Percentiles rank a stretch among this genome's conserved stretches.
Conservation (phyloP, 2,888 invertebrate species). For the Zhengitettix transpicula region DNA sequence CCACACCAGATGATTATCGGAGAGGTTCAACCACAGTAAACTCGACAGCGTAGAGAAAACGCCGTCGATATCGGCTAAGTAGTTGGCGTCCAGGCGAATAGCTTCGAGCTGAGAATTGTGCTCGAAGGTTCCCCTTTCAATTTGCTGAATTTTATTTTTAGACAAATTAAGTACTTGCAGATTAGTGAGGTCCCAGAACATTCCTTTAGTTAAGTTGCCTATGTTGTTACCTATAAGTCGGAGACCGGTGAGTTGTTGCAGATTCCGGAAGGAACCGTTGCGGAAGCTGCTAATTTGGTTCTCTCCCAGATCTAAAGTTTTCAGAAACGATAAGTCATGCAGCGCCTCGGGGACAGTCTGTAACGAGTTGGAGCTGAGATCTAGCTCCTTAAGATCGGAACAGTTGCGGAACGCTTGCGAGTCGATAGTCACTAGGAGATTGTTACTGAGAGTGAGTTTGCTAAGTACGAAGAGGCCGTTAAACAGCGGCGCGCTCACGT, state of each 20-base stretch:
- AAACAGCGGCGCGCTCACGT: constrained; percentile 63
- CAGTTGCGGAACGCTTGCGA: constrained; percentile 72
- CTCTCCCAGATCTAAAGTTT: constrained; percentile 80
- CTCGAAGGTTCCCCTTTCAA: constrained; percentile 70
- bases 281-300: constrained; percentile 72
- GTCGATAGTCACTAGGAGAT: constrained; percentile 63
- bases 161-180: constrained; percentile 77
- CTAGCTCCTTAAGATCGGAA: constrained; percentile 73
- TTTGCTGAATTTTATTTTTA: constrained; percentile 72
- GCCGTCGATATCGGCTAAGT: constrained; percentile 75
- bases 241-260: constrained; percentile 73
- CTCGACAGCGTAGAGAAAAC: constrained; percentile 74
- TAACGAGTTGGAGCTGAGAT: constrained; percentile 74
- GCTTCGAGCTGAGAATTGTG: constrained; percentile 68
- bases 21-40: constrained; percentile 72
- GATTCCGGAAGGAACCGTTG: constrained; percentile 70
- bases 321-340: constrained; percentile 63
- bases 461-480: constrained; percentile 70
- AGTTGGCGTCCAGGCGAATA: constrained; percentile 75
- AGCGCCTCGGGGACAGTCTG: constrained; percentile 66
- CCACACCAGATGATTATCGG: constrained; percentile 82
- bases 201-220: constrained; percentile 65
- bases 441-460: constrained; percentile 72
- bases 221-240: constrained; percentile 80
- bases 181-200: constrained; percentile 73